Evolutionary conservation across 1,140 invertebrate species (phyloP).

Genomic region (Temnothorax longispinosus): DNA sequence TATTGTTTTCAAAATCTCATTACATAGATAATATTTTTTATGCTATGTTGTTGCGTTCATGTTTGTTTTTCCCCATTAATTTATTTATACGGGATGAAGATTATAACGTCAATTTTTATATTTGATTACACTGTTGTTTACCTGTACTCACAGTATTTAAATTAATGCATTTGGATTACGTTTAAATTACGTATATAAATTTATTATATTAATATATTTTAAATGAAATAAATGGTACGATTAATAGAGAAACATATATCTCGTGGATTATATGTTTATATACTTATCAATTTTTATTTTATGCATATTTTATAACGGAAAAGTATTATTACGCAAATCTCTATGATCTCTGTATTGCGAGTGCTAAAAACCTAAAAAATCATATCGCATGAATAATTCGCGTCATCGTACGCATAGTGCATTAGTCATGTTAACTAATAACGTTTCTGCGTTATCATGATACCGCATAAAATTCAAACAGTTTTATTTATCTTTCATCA

Average conservation of each 20-base stretch:
- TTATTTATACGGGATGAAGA: not conserved
- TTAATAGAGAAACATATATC: not conserved
- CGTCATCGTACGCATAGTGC: not conserved
- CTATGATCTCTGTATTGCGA: not conserved
- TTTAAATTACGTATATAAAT: not conserved
- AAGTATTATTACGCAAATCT: not conserved
- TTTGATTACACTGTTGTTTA: not conserved
- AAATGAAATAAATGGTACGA: not conserved
- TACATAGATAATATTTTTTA: slow-evolving; percentile 13
- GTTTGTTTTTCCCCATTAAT: slow-evolving; percentile 1
- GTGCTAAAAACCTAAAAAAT: not conserved
- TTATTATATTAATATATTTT: not conserved
- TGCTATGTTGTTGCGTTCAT: not conserved
- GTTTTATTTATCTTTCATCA: slow-evolving; percentile 38
- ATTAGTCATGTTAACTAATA: slow-evolving; percentile 13
- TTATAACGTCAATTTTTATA: not conserved
- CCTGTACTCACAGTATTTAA: not conserved
- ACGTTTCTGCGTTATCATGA: not conserved
- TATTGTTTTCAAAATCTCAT: slow-evolving; percentile 34
- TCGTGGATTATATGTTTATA: not conserved
- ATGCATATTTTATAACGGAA: not conserved
- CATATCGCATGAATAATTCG: not conserved
- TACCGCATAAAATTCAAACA: slow-evolving; percentile 16
- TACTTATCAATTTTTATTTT: not conserved
- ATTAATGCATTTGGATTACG: slow-evolving; percentile 1